Base-by-base conservation (phyloP, 2,797 vertebrate genomes). In the Sebastes melanostomus region DNA sequence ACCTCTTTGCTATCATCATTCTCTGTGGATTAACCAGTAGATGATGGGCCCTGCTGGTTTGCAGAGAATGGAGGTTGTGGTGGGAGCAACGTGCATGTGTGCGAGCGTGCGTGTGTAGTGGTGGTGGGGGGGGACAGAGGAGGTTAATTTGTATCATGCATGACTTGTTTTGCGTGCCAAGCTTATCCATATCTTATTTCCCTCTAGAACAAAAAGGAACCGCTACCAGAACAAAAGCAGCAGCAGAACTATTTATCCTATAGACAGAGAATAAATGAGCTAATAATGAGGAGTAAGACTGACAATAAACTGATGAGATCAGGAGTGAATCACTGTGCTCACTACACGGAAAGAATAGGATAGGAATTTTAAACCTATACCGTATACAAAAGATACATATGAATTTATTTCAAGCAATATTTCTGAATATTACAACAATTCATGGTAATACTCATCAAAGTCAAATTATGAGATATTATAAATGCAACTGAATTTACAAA, bases 81-180 rank as follows among this genome's bases (percentile, higher is more conserved):
- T 76, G 76, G 78, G 81, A 81, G 81, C 80, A 66, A 59, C 59
- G 52, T 83, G 30, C 76, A 38, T 38, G 36, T 38, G 69, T 69
- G 72, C 55, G 71, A 30, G 77, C 75, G 65, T 52, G 67, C 29
- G 60, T 74, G 68, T 58, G 66, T 66, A 34, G 73, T 38, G 80
- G 77, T 56, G 68, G 34, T 61, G 71, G 58, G 54, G 71, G 71
- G 69, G 81, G 84, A 81, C 75, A 86, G 66, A 75, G 82, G 83
- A 90, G 87, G 92, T 92, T 94, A 79, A 91, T 92, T 83, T 92
- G 79, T 86, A 74, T 85, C 82, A 93, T 83, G 91, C 90, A 91
- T 91, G 92, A 85, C 87, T 92, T 87, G 85, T 81, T 86, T 90
- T 92, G 93, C 88, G 86, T 94, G 94, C 88, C 83, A 92, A 88